Conservation (phyloP, 2,888 invertebrate species). For the Protophormia terraenovae region DNA sequence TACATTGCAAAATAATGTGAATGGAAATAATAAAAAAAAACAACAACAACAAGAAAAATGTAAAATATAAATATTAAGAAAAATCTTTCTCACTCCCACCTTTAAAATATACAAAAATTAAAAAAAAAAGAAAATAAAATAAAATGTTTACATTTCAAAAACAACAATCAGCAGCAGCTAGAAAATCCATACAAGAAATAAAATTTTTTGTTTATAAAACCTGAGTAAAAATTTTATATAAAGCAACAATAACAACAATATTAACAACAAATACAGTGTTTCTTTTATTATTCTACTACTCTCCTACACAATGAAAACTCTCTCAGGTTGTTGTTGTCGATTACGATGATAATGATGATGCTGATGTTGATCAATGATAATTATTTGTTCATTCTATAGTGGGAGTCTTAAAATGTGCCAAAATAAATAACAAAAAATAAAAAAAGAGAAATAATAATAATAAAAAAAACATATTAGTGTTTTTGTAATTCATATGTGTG, state of each 20-base stretch:
- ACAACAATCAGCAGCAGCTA: neutral
- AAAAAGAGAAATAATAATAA: neutral
- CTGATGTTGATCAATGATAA: slow-evolving; percentile 19
- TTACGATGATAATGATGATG: neutral
- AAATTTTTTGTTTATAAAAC: slow-evolving; percentile 14
- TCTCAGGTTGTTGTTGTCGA: slow-evolving; percentile 49
- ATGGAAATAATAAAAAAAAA: slow-evolving; percentile 29
- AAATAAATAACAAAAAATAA: slow-evolving; percentile 46
- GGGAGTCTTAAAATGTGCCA: slow-evolving; percentile 59
- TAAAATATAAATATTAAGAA: slow-evolving; percentile 42
- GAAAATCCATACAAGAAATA: neutral
- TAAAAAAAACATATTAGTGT: slow-evolving; percentile 6
- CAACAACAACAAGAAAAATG: slow-evolving; percentile 7
- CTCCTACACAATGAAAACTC: slow-evolving; percentile 34
- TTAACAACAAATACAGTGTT: neutral
- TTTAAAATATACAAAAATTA: slow-evolving; percentile 27
- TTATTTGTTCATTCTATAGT: slow-evolving; percentile 33
- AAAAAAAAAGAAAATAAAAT: no score
- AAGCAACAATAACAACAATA: neutral
- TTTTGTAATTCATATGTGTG: neutral
- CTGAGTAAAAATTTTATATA: neutral
- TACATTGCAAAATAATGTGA: slow-evolving; percentile 61
- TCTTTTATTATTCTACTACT: neutral
- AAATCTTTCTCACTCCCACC: slow-evolving; percentile 48
- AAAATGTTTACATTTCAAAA: slow-evolving; percentile 45